Evolutionary conservation across 2,113 vertebrate species (phyloP), one percentile per base, ranked within the genome.

Genomic region (Cyprinus carpio): DNA sequence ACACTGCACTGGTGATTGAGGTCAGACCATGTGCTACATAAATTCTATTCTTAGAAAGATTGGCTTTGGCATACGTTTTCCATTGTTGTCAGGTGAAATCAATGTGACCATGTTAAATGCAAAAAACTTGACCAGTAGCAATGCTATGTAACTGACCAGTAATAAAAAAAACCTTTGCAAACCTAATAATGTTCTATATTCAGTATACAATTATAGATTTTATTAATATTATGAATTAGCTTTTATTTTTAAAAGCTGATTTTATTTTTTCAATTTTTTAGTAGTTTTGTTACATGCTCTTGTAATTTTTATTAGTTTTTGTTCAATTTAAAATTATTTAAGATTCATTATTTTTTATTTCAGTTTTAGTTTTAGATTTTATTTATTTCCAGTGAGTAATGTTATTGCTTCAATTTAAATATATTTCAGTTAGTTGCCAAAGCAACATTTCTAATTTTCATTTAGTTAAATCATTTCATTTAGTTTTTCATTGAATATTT

Each of bases 31-130:
- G 29, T 58, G 51, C 18, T n/a, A 37, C 37, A 67, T 69, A 69
- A 20, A 51, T 46, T 58, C 65, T 83, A 79, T 84, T 84, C 20
- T 87, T 77, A 87, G 87, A 62, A 58, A 54, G 15, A 60, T 49
- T 58, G 75, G 51, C 51, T 25, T 2, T 40, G 37, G n/a, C 6
- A 7, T 60, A 62, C 31, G 1, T 40, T n/a, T 79, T 79, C 34
- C 56, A n/a, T 60, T 20, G 62, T 25, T 60, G 56, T 16, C 56
- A 62, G 11, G 12, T 62, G 76, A 58, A 77, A 34, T 56, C 75
- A n/a, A 56, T 7, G 16, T 56, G 75, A 77, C 46, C 8, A 18
- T 76, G 4, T 31, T 9, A 54, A 54, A 31, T 56, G 15, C 74
- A 16, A 75, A 60, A 75, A 4, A 29, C 7, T 3, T 16, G 25